These are phyloP conservation scores for Ctenodactylus gundi DNA, from an alignment of 2,113 vertebrate genomes.

Conservation along the genomic window DNA sequence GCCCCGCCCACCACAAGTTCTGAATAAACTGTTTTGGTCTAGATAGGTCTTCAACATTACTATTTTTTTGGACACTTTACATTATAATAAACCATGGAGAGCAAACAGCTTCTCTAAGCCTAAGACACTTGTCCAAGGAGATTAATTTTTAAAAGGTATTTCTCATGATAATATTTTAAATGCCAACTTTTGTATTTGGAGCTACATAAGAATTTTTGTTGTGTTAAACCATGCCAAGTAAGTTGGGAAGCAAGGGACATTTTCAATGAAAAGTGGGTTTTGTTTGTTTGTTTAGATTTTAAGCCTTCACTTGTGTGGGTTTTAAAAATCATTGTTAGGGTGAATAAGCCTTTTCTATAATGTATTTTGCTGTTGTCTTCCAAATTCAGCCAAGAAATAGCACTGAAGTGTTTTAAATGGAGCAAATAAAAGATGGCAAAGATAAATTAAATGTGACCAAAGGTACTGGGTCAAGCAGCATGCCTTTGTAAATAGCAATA, in stretches of 20 bases:
- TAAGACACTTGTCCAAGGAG: background rate
- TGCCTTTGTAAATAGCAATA: background rate
- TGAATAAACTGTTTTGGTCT: background rate
- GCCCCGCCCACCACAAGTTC: background rate
- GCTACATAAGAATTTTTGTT: background rate
- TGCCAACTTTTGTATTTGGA: background rate
- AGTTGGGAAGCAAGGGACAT: background rate
- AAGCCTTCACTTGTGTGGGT: too few relatives aligned
- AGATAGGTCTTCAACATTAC: fast-evolving
- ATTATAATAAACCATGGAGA: background rate
- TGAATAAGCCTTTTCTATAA: background rate
- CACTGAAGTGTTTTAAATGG: background rate
- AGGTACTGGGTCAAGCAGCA: background rate
- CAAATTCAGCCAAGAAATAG: background rate
- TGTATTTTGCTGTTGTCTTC: background rate
- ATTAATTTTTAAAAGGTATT: background rate
- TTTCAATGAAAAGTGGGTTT: background rate
- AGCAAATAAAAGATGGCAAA: background rate
- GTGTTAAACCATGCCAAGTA: background rate
- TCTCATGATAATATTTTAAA: background rate
- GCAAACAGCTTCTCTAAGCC: background rate
- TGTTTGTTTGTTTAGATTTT: background rate
- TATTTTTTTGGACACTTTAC: background rate
- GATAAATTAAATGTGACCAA: background rate
- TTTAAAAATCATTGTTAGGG: background rate